A percentile compares a stretch with the other conserved stretches of the same genome.
phyloP scores from a whole-genome alignment of 2,888 invertebrate species.

The Phyllotreta cruciferae region DNA sequence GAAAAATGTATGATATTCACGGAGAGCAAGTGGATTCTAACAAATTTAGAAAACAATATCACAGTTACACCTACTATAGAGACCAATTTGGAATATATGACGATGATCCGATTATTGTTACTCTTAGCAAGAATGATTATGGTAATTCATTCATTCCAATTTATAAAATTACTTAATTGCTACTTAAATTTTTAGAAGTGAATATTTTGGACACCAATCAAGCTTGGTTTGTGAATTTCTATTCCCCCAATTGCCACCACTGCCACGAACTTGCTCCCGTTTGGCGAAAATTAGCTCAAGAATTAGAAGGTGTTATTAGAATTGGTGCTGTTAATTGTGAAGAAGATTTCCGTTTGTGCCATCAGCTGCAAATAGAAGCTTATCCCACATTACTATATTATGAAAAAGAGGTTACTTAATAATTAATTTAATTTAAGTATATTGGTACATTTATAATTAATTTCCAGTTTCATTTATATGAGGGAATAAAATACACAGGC shows the following conservation, averaged over 20 bases:
- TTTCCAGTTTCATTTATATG: constrained; percentile 63
- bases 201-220: constrained; percentile 66
- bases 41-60: constrained; percentile 70
- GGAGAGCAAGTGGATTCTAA: constrained; percentile 71
- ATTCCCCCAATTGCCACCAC: constrained; percentile 85
- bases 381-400: constrained; percentile 82
- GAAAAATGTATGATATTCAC: constrained; percentile 80
- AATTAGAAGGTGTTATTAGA: constrained; percentile 79
- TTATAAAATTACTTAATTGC: background rate
- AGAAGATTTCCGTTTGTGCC: constrained; percentile 81
- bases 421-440: background rate
- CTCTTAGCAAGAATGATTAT: constrained; percentile 76
- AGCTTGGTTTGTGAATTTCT: constrained; percentile 87
- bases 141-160: constrained; percentile 63
- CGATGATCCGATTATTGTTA: constrained; percentile 82
- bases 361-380: constrained; percentile 73
- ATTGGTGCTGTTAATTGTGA: constrained; percentile 88
- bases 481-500: constrained; percentile 68
- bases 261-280: constrained; percentile 83
- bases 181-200: constrained; percentile 55
- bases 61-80: constrained; percentile 82
- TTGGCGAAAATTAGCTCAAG: constrained; percentile 81
- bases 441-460: constrained; percentile 23
- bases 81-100: constrained; percentile 86
- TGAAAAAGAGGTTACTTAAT: constrained; percentile 54